Percentiles rank a stretch among this genome's conserved stretches.
phyloP scores from a whole-genome alignment of 2,888 invertebrate genomes.

The Lucinisca nassula region DNA sequence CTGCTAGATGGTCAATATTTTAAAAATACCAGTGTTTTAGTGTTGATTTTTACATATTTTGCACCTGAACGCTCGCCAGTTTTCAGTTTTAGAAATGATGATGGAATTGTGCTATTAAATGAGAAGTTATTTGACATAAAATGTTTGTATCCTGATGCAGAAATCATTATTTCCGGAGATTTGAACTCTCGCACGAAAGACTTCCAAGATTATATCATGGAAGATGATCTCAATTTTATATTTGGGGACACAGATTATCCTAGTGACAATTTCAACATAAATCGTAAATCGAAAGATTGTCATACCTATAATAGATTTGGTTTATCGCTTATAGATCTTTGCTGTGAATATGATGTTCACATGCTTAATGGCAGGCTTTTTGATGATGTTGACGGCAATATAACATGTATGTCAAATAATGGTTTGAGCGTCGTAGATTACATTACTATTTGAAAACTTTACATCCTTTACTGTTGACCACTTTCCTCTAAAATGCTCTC shows the following conservation, averaged over 20 bases:
- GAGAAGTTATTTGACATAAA: conserved; percentile 25
- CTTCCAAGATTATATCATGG: conserved; percentile 23
- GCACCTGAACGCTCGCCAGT: conserved; percentile 39
- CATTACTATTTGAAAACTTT: conserved; percentile 20
- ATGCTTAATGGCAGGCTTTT: conserved; percentile 34
- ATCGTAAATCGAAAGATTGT: conserved; percentile 21
- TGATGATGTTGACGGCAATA: conserved; percentile 25
- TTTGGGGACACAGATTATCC: conserved; percentile 24
- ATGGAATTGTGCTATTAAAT: conserved; percentile 30
- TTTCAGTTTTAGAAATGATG: conserved; percentile 22
- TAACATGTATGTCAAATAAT: conserved; percentile 32
- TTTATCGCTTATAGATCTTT: conserved; percentile 34
- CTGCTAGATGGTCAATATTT: neutral
- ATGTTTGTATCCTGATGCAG: conserved; percentile 12
- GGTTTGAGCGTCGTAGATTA: conserved; percentile 52
- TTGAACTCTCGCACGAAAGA: conserved; percentile 45
- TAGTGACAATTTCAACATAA: conserved; percentile 19
- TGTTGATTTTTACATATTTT: conserved; percentile 36
- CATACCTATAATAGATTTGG: conserved; percentile 38
- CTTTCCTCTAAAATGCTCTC: conserved; percentile 18
- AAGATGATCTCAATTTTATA: conserved; percentile 34
- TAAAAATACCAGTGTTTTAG: neutral
- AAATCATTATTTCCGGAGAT: conserved; percentile 44
- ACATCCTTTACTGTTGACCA: conserved; percentile 29
- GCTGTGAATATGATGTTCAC: conserved; percentile 35